Conservation (phyloP, 2,888 invertebrate species). For the Germaria angustata region DNA sequence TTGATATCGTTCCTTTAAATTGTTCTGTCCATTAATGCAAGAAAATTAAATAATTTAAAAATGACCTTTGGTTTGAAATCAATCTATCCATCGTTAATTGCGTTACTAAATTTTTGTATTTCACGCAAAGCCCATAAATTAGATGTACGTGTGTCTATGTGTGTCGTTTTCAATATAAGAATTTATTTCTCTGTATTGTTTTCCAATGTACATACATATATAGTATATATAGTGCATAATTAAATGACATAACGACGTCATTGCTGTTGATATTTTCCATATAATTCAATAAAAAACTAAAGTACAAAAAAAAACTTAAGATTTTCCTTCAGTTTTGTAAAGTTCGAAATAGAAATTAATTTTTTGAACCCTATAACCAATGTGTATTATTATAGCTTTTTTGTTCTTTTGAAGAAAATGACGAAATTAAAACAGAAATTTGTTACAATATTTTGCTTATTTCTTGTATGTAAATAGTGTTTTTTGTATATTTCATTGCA, state of each 20-base stretch:
- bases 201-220: background rate
- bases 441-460: background rate
- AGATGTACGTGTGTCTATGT: background rate
- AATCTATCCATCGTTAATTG: constrained; percentile 9
- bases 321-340: background rate
- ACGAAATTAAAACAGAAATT: background rate
- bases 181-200: background rate
- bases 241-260: constrained; percentile 37
- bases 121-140: constrained; percentile 4
- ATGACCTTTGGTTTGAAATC: too few species aligned
- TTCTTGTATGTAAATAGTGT: background rate
- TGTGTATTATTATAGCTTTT: background rate
- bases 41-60: too few species aligned
- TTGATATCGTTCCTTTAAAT: too few species aligned
- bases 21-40: too few species aligned
- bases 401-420: background rate
- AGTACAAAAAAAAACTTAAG: constrained; percentile 33
- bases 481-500: background rate
- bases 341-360: constrained; percentile 3
- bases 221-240: constrained; percentile 47
- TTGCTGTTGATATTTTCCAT: background rate
- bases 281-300: constrained; percentile 10
- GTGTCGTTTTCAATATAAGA: background rate
- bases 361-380: background rate
- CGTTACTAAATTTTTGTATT: background rate